Evolutionary conservation across 2,888 invertebrate species (phyloP), one percentile per base, ranked within the genome.

Genomic region (Agrotis exclamationis): DNA sequence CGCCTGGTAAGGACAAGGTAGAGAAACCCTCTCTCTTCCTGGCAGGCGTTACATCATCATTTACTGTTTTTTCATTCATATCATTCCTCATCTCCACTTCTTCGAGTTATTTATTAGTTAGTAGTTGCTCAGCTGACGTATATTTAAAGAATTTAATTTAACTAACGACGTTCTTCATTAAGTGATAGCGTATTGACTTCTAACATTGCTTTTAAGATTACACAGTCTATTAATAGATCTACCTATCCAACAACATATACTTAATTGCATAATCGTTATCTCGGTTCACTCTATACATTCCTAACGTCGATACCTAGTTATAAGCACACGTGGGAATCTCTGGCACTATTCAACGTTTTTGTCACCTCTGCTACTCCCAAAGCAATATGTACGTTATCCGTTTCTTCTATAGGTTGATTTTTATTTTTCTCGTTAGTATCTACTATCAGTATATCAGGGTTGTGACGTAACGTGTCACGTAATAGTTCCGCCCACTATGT

Each of bases 401-500:
- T 9, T 22, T 28, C 13, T 1, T 0, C 1, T 33, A 48, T 63
- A 50, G 50, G 69, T 74, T 66, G n/a, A 39, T 44, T 58, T 73
- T 85, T 11, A 39, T 0, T 62, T 51, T 56, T 9, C 4, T 24
- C 13, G 39, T 54, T 59, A 13, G 16, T 60, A 73, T 70, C 67
- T 70, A 18, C 71, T 79, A 77, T 78, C 79, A 67, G 64, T 57
- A 18, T 82, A 72, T 71, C 77, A 74, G 47, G 39, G 28, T 18
- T 74, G 44, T 85, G 80, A 85, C 85, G 84, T 80, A 67, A 74
- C 13, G 24, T 16, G 9, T 78, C 73, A 80, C 73, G 80, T 82
- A 80, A 84, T 63, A 68, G 66, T 63, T 66, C 81, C 76, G 74
- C 83, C 83, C 74, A 84, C 85, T 65, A 18, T 75, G 63, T 86